Evolutionary conservation across 2,113 vertebrate species (phyloP).

Genomic region (Pluvialis apricaria): DNA sequence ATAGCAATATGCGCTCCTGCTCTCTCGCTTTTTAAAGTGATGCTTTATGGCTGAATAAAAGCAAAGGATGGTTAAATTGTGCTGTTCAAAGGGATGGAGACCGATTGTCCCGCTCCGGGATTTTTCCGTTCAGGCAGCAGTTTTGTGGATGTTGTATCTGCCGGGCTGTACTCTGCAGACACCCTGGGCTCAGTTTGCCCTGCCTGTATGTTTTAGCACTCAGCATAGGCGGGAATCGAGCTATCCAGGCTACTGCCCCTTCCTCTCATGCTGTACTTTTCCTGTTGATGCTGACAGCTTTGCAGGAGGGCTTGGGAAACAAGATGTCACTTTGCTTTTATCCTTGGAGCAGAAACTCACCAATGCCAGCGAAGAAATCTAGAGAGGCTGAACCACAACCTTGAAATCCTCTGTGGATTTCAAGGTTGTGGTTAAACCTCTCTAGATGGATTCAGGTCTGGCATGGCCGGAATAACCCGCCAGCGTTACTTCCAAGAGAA

Average conservation of each 20-base stretch:
- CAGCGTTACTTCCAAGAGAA: background rate
- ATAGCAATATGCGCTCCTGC: background rate
- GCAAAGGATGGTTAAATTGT: background rate
- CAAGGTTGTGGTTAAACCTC: too few relatives aligned
- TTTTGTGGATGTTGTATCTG: background rate
- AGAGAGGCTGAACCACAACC: background rate
- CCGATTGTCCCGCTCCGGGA: background rate
- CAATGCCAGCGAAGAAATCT: background rate
- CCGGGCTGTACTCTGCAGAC: background rate
- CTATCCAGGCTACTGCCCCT: background rate
- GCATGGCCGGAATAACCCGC: background rate
- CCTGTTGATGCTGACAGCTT: background rate
- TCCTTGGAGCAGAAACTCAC: background rate
- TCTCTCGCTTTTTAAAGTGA: background rate
- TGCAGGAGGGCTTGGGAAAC: background rate
- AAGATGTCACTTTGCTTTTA: background rate
- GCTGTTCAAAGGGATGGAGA: background rate
- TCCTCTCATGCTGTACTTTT: background rate
- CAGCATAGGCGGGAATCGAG: background rate
- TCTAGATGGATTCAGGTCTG: background rate
- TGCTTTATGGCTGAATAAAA: background rate
- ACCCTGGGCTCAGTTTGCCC: background rate
- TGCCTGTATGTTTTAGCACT: background rate
- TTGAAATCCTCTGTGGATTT: background rate
- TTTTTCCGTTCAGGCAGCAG: background rate